Evolutionary conservation across 35 echinoderm and acorn worm species (phyloP).

Genomic region (Lytechinus pictus): DNA sequence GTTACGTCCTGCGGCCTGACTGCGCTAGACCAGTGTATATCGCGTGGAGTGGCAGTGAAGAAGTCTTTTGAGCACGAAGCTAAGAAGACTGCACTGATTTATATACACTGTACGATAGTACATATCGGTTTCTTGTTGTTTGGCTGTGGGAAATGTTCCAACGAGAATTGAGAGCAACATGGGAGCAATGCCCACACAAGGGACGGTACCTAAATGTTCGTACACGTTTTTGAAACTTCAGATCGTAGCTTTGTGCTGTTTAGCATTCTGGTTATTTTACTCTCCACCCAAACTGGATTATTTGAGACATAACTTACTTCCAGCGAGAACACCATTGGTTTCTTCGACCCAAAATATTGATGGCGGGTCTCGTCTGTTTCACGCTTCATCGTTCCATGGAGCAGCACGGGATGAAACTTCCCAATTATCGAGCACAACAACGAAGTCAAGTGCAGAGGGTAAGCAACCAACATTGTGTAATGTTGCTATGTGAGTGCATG

Average conservation of each 20-base stretch:
- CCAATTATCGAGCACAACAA: background rate
- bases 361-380: background rate
- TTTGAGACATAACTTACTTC: background rate
- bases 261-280: background rate
- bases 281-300: background rate
- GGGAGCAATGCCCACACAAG: background rate
- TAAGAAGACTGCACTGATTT: too few species aligned
- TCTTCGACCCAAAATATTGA: background rate
- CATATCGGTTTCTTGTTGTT: too few species aligned
- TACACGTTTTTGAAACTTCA: slow-evolving; percentile 9
- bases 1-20: too few species aligned
- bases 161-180: background rate
- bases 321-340: background rate
- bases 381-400: background rate
- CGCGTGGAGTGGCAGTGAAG: too few species aligned
- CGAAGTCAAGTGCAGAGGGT: background rate
- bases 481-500: too few species aligned
- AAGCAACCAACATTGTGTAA: background rate
- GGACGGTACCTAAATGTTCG: background rate
- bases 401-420: background rate
- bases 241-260: background rate
- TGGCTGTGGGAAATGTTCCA: too few species aligned
- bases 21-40: too few species aligned
- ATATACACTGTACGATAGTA: too few species aligned
- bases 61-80: too few species aligned